These are phyloP conservation scores for Drosophila aff. DNA, from an alignment of 1,140 invertebrate genomes.

Conservation along the genomic window DNA sequence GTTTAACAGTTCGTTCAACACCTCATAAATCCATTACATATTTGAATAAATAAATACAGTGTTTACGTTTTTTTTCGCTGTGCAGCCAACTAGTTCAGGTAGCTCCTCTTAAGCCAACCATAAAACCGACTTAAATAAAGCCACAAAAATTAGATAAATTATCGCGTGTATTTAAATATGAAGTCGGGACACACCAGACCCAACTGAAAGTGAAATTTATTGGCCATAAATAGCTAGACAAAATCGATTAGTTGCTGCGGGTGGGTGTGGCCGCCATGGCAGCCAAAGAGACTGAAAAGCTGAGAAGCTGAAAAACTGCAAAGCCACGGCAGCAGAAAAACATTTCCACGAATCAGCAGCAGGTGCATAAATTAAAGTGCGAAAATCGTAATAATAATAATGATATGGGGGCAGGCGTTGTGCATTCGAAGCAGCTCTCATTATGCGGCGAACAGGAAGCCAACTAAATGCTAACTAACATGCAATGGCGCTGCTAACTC, in stretches of 20 bases:
- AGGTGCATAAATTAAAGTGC: constrained; percentile 83
- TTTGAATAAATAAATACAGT: neutral
- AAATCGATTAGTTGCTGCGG: constrained; percentile 75
- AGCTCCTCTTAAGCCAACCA: constrained; percentile 30
- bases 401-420: constrained; percentile 55
- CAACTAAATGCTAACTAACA: constrained; percentile 77
- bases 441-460: constrained; percentile 74
- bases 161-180: constrained; percentile 66
- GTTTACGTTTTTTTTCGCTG: neutral
- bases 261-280: constrained; percentile 69
- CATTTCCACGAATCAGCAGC: constrained; percentile 70
- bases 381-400: constrained; percentile 79
- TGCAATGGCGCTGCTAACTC: constrained; percentile 58
- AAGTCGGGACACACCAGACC: constrained; percentile 48
- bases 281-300: constrained; percentile 55
- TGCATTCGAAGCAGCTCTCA: constrained; percentile 41
- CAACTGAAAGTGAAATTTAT: constrained; percentile 82
- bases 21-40: neutral
- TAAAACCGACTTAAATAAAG: constrained; percentile 58
- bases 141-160: constrained; percentile 53
- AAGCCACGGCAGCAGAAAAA: constrained; percentile 14
- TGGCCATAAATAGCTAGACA: constrained; percentile 77
- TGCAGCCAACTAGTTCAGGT: constrained; percentile 29
- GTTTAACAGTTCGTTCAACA: neutral
- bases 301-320: constrained; percentile 21